phyloP scores from a whole-genome alignment of 2,113 vertebrate genomes.

The Tautogolabrus adspersus region DNA sequence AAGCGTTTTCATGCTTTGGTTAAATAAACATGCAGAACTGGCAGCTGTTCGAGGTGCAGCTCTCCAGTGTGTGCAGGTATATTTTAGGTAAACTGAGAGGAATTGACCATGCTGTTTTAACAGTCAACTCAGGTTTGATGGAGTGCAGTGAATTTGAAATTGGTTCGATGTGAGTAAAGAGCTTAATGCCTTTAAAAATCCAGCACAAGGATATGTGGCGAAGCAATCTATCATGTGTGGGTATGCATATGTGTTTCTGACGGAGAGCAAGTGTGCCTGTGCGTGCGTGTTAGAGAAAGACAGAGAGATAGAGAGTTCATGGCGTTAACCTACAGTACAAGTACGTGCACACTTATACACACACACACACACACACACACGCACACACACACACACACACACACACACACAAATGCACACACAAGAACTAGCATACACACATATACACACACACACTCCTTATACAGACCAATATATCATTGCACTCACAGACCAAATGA shows the following conservation, averaged over 20 bases:
- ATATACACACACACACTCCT: conserved; percentile 32
- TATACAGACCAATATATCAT: conserved; percentile 89
- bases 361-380: background rate
- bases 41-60: conserved; percentile 24
- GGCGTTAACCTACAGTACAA: conserved; percentile 57
- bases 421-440: background rate
- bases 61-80: conserved; percentile 41
- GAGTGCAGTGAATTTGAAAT: conserved; percentile 75
- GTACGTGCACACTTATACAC: conserved; percentile 26
- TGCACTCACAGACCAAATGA: conserved; percentile 92
- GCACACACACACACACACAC: conserved; percentile 6
- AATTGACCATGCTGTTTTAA: conserved; percentile 47
- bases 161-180: conserved; percentile 70
- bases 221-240: conserved; percentile 56
- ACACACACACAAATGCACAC: conserved; percentile 21
- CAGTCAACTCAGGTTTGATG: conserved; percentile 68
- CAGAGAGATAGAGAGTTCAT: conserved; percentile 61
- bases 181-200: conserved; percentile 76
- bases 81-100: conserved; percentile 53
- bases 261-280: background rate
- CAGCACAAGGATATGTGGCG: conserved; percentile 59
- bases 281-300: conserved; percentile 25
- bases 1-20: conserved; percentile 10
- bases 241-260: conserved; percentile 19
- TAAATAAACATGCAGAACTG: conserved; percentile 33